These are phyloP conservation scores for Chironomus tepperi DNA, from an alignment of 1,140 invertebrate species.

Conservation along the genomic window DNA sequence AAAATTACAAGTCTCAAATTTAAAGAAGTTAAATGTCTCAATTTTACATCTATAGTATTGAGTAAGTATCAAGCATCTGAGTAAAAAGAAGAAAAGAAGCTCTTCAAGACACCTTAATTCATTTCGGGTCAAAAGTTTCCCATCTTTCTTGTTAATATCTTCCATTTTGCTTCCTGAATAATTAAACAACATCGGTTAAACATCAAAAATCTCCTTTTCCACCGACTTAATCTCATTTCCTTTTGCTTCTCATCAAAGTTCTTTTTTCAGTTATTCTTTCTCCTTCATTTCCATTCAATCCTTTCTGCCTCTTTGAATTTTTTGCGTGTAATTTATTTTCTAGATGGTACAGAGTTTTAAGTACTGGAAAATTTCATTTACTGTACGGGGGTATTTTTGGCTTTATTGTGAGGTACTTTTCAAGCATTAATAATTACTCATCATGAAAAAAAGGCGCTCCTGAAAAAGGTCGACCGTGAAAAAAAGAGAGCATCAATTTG, in stretches of 20 bases:
- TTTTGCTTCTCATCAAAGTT: background rate
- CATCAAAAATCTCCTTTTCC: background rate
- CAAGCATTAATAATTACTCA: constrained; percentile 7
- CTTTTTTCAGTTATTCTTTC: background rate
- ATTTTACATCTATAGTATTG: no score
- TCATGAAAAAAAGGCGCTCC: background rate
- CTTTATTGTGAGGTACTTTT: background rate
- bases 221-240: background rate
- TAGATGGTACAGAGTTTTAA: background rate
- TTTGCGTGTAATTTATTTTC: constrained; percentile 2
- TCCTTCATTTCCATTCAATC: background rate
- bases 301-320: background rate
- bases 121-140: no score
- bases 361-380: background rate
- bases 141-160: no score
- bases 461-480: no score
- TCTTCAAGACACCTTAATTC: no score
- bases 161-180: no score
- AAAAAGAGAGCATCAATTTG: no score
- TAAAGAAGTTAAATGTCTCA: no score
- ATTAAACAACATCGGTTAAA: background rate
- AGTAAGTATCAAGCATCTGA: no score
- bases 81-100: no score
- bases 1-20: no score
- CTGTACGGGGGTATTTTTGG: background rate